Evolutionary conservation across 2,888 invertebrate species (phyloP).

Genomic region (Agrilus mali): DNA sequence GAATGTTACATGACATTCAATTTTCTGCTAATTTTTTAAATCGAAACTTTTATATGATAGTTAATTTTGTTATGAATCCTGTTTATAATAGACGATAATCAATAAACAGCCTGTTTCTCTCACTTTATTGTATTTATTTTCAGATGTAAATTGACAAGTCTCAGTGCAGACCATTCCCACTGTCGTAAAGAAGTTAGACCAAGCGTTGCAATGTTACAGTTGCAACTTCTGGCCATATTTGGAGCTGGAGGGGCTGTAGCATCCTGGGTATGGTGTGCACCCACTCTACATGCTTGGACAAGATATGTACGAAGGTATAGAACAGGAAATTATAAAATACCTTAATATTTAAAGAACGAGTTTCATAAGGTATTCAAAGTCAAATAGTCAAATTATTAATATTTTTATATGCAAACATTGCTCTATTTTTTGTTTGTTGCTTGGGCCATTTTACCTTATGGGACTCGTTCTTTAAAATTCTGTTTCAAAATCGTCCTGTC

Average conservation of each 20-base stretch:
- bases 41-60: no score
- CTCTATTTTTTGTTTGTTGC: no score
- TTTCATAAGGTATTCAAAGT: background rate
- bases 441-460: no score
- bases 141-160: slow-evolving; percentile 37
- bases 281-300: slow-evolving; percentile 75
- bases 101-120: no score
- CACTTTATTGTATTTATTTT: slow-evolving; percentile 10
- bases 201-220: slow-evolving; percentile 67
- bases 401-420: background rate
- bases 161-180: slow-evolving; percentile 30
- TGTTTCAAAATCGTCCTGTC: slow-evolving; percentile 4
- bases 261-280: slow-evolving; percentile 87
- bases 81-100: no score
- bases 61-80: no score
- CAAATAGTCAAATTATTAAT: no score
- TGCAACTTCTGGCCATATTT: slow-evolving; percentile 73
- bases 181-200: slow-evolving; percentile 63
- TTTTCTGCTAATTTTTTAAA: no score
- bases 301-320: slow-evolving; percentile 65
- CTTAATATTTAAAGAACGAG: background rate
- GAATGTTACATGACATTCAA: no score
- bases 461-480: no score
- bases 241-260: slow-evolving; percentile 80
- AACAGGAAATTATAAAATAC: background rate